A percentile compares a stretch with the other conserved stretches of the same genome.
Conservation (phyloP, 2,113 vertebrate genomes). For the Alligator sinensis region DNA sequence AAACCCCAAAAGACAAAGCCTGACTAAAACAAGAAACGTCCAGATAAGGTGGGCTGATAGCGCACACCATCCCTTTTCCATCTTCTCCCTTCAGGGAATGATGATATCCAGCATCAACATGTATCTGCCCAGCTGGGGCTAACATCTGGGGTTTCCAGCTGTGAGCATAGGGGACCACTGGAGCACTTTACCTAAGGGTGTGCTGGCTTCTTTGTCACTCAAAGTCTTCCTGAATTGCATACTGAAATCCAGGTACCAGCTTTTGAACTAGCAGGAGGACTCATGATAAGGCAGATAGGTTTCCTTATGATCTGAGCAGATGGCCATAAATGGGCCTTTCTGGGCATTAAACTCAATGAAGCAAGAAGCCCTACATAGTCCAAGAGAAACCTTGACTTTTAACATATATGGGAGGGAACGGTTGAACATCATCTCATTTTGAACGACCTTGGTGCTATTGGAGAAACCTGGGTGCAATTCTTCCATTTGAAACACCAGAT, state of each 20-base stretch:
- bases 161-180: background rate
- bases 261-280: background rate
- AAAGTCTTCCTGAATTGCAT: background rate
- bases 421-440: background rate
- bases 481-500: background rate
- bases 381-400: background rate
- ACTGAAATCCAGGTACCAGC: background rate
- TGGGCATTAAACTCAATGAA: background rate
- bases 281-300: background rate
- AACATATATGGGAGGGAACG: background rate
- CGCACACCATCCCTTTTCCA: background rate
- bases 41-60: background rate
- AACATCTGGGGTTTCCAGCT: background rate
- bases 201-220: background rate
- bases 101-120: background rate
- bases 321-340: background rate
- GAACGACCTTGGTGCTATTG: background rate
- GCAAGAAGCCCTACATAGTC: background rate
- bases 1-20: no score
- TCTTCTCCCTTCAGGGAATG: background rate
- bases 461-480: background rate
- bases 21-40: background rate
- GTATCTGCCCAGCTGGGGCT: background rate
- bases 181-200: background rate
- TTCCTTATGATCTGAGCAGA: background rate